A percentile compares a stretch with the other conserved stretches of the same genome.
phyloP scores from a whole-genome alignment of 2,888 invertebrate genomes.

The Drosophila nr. medialis region DNA sequence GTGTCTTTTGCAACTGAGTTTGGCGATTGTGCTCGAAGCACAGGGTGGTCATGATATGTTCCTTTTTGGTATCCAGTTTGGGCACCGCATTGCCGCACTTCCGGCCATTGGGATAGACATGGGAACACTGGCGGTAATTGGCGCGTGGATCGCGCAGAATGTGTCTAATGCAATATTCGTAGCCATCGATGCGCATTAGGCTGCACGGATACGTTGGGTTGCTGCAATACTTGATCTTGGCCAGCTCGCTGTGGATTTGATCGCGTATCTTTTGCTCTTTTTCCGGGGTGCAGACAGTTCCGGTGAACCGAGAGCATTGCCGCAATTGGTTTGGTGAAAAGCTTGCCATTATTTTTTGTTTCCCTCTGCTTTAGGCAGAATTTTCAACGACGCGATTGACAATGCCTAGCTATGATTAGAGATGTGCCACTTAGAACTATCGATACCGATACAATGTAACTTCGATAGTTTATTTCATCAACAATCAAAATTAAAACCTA shows the following conservation, averaged over 20 bases:
- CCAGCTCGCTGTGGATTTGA: slow-evolving; percentile 88
- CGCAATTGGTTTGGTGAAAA: slow-evolving; percentile 73
- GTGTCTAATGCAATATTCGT: slow-evolving; percentile 92
- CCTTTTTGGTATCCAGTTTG: slow-evolving; percentile 89
- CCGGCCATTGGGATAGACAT: slow-evolving; percentile 88
- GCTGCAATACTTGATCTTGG: slow-evolving; percentile 87
- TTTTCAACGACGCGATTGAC: slow-evolving; percentile 33
- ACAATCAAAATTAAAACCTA: not conserved
- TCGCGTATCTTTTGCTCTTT: slow-evolving; percentile 82
- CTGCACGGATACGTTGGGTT: slow-evolving; percentile 89
- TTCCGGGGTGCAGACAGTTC: slow-evolving; percentile 69
- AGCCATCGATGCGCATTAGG: slow-evolving; percentile 89
- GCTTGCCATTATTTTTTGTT: slow-evolving; percentile 50
- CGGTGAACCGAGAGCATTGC: slow-evolving; percentile 64
- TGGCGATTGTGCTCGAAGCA: slow-evolving; percentile 90
- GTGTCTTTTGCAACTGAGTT: slow-evolving; percentile 87
- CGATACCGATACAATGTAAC: slow-evolving; percentile 5
- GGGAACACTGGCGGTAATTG: slow-evolving; percentile 93
- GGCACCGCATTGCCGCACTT: slow-evolving; percentile 92
- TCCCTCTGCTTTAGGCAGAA: not conserved
- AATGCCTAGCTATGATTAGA: slow-evolving; percentile 22
- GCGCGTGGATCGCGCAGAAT: slow-evolving; percentile 93
- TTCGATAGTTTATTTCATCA: not conserved
- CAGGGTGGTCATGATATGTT: slow-evolving; percentile 87
- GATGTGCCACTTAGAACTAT: slow-evolving; percentile 17